Conservation (phyloP, 2,888 invertebrate genomes). For the Sericinus montela region DNA sequence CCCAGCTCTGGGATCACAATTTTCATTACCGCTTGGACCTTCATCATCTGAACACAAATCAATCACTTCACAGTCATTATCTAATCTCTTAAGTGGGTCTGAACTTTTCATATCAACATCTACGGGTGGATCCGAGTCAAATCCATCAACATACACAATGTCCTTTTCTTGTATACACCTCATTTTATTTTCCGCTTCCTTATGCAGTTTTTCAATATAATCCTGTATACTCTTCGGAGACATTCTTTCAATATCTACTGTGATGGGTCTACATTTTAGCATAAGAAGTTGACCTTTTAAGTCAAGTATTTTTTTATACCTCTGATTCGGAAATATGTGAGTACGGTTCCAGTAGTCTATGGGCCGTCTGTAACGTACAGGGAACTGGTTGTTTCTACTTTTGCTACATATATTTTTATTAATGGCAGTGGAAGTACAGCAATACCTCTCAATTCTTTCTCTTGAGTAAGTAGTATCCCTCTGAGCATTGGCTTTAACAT, state of each 20-base stretch:
- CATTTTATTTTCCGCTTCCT: constrained; percentile 43
- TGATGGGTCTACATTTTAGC: constrained; percentile 69
- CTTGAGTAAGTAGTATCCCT: constrained; percentile 54
- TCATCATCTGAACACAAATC: constrained; percentile 86
- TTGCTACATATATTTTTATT: constrained; percentile 59
- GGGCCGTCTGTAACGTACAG: constrained; percentile 61
- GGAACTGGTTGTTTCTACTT: constrained; percentile 59
- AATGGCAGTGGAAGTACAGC: constrained; percentile 46
- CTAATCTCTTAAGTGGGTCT: constrained; percentile 54
- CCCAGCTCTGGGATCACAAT: constrained; percentile 63
- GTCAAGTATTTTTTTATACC: constrained; percentile 62
- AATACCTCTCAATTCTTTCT: constrained; percentile 67
- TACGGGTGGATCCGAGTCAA: constrained; percentile 45
- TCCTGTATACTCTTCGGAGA: constrained; percentile 60
- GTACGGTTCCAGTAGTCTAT: constrained; percentile 69
- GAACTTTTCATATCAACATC: constrained; percentile 42
- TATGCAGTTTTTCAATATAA: constrained; percentile 51
- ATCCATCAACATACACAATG: constrained; percentile 66
- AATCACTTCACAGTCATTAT: constrained; percentile 78
- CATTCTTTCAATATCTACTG: constrained; percentile 65
- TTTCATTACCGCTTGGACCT: constrained; percentile 57
- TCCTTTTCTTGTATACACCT: constrained; percentile 48
- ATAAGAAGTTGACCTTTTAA: constrained; percentile 69
- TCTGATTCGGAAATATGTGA: constrained; percentile 61
- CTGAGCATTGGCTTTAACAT: constrained; percentile 50